phyloP scores from a whole-genome alignment of 1,140 invertebrate genomes.

The Samia ricini region DNA sequence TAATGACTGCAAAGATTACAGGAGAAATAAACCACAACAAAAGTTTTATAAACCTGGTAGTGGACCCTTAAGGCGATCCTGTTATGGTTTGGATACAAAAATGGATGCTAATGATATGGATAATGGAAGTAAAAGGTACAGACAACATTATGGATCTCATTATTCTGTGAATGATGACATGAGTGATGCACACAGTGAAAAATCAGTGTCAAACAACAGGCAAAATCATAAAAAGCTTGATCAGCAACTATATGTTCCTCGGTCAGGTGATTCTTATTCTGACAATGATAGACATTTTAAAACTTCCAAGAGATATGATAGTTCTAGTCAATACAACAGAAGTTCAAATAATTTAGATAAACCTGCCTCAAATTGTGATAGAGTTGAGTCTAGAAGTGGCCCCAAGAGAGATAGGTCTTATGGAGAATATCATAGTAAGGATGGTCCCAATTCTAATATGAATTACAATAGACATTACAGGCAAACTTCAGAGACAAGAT shows the following conservation, averaged over 20 bases:
- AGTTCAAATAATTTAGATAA: conserved; percentile 54
- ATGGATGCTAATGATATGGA: conserved; percentile 63
- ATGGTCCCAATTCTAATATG: conserved; percentile 49
- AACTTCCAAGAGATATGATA: conserved; percentile 50
- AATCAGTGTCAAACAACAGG: conserved; percentile 36
- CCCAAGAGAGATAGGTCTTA: conserved; percentile 42
- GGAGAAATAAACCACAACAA: conserved; percentile 75
- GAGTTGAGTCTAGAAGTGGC: conserved; percentile 49
- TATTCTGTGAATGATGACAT: conserved; percentile 59
- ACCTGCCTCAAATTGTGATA: conserved; percentile 36
- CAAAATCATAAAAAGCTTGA: conserved; percentile 60
- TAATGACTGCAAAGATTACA: conserved; percentile 74
- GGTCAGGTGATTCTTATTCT: conserved; percentile 42
- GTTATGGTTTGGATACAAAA: conserved; percentile 66
- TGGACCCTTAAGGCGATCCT: conserved; percentile 70
- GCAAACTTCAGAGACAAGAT: conserved; percentile 69
- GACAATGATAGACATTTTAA: conserved; percentile 54
- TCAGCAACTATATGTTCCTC: conserved; percentile 65
- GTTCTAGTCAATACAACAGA: conserved; percentile 68
- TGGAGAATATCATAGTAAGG: conserved; percentile 48
- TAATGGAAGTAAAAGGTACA: conserved; percentile 43
- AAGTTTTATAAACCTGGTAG: conserved; percentile 74
- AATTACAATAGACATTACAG: conserved; percentile 66
- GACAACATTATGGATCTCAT: conserved; percentile 61
- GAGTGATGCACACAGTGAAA: conserved; percentile 39